Evolutionary conservation across 2,113 vertebrate genomes (phyloP), one percentile per base, ranked within the genome.

Genomic region (Xenopus tropicalis): DNA sequence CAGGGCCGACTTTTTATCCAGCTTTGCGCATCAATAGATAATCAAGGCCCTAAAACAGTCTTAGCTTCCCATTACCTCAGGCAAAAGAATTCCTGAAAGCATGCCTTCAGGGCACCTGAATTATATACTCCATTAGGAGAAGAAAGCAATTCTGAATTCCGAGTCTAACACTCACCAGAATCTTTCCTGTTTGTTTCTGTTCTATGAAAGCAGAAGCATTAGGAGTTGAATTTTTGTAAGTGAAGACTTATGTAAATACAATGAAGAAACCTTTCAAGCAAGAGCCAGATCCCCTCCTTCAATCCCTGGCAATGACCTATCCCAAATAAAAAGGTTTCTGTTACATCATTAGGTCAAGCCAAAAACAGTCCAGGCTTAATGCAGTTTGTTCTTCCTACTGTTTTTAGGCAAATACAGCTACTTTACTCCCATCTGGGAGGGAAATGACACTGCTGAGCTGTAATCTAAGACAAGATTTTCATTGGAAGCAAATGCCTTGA

Each of bases 401-500:
- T 96, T 96, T 94, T 94, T 92, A 93, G 91, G 89, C 93, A 91
- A 95, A 95, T 89, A 92, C 88, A 91, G 92, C 92, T 93, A 90
- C 89, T 91, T 90, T 85, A 80, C 90, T 91, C 90, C 90, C 88
- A 89, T 91, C 89, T 92, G 88, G 92, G 93, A 93, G 91, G 91
- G 89, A 92, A 93, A 91, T 89, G 91, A 93, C 89, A 88, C 89
- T 86, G 87, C 91, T 92, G 92, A 88, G 89, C 88, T 96, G 96
- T 97, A 98, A 99, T 98, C 94, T 93, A 95, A 99, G 93, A 98
- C 93, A 93, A 93, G 92, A 95, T 98, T 98, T 96, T 98, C 96
- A 99, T 98, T 98, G 93, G 94, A 96, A 98, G 95, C 95, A 99
- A 98, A 98, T 98, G 96, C 94, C 94, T 91, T 93, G 93, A 97